These are phyloP conservation scores for Whitmania pigra DNA, from an alignment of 1,140 invertebrate genomes.

Conservation along the genomic window DNA sequence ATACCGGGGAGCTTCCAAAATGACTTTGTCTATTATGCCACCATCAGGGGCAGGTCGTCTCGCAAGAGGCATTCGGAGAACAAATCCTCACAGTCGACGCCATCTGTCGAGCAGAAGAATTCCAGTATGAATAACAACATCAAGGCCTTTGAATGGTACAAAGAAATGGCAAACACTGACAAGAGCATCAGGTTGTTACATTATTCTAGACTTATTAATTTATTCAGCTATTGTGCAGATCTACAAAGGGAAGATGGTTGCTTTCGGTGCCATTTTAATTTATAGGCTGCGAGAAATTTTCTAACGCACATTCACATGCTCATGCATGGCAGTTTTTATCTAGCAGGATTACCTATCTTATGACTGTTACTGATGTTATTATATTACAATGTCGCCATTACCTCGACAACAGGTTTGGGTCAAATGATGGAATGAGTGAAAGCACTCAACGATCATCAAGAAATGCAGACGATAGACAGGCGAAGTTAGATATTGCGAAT, in stretches of 20 bases:
- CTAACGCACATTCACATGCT: no score
- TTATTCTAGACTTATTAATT: background rate
- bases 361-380: no score
- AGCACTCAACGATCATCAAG: background rate
- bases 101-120: background rate
- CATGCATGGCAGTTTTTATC: no score
- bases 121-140: conserved; percentile 3
- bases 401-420: no score
- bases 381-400: no score
- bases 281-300: no score
- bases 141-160: conserved; percentile 24
- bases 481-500: background rate
- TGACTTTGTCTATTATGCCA: conserved; percentile 24
- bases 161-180: conserved; percentile 23
- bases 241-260: no score
- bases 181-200: conserved; percentile 16
- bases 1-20: conserved; percentile 24
- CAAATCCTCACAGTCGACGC: background rate
- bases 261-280: no score
- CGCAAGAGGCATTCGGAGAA: background rate
- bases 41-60: conserved; percentile 2
- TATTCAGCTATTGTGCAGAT: no score
- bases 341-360: no score
- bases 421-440: background rate
- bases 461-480: background rate